Base-by-base conservation (phyloP, 2,888 invertebrate genomes). In the Lutraria lutraria region DNA sequence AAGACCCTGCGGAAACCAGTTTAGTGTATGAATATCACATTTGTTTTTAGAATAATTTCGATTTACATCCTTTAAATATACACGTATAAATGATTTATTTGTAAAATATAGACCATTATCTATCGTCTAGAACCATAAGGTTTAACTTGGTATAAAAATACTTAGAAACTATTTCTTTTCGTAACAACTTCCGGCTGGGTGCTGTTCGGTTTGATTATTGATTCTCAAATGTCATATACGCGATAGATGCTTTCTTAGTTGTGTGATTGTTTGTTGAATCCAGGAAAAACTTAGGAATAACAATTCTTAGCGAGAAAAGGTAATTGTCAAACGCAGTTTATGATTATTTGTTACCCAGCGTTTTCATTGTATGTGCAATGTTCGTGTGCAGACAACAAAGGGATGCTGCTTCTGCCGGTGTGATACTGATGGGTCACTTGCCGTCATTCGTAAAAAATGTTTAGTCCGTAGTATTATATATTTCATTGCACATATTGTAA, bases 141-240 rank as follows among this genome's bases (percentile, higher is more conserved):
- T 43, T 43, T 4, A 2, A 4, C 8, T 43, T 43, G 43, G 43
- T 43, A 43, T 43, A 43, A 43, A 43, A 25, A 13, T 25, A 68
- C 25, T 6, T 25, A 25, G 10, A 34, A 63, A 60, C 63, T 83
- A 83, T 31, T 63, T 86, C 81, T 34, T 56, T 15, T n/a, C 54
- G 85, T 31, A 80, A 13, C 13, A 56, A 80, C 19, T 21, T 86
- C 85, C 85, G 85, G 85, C 52, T 54, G n/a, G 52, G 25, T 86
- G 85, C 34, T 80, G 85, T 86, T 60, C 15, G 84, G 84, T 53
- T 52, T n/a, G 25, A 29, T 56, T 60, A 80, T 83, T 83, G 83
- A 83, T 83, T 60, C 31, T 43, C 54, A 63, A 83, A 60, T 83
- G 83, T 63, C 83, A 83, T 31, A 10, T 31, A n/a, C n/a, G 34